Percentiles rank a stretch among this genome's conserved stretches.
Evolutionary conservation across 2,113 vertebrate genomes (phyloP).

Genomic region (Diphyllodes magnificus): DNA sequence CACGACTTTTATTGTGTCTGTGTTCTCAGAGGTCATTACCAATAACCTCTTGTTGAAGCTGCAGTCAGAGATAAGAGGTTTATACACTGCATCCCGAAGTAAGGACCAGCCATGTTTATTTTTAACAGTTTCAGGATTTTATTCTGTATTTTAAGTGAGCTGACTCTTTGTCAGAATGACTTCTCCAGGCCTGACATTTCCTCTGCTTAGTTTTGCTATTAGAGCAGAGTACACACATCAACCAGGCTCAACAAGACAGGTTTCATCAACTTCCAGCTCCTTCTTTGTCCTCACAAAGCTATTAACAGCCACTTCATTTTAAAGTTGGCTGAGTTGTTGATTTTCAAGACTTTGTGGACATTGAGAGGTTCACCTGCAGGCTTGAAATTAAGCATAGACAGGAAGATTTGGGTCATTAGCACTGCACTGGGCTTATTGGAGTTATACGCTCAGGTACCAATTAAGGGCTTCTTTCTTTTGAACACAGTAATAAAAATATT

Average conservation of each 20-base stretch:
- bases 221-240: neutral
- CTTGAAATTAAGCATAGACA: neutral
- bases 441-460: accelerated
- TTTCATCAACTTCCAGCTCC: neutral
- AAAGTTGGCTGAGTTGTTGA: neutral
- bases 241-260: neutral
- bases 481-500: neutral
- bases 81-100: neutral
- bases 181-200: neutral
- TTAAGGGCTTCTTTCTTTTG: neutral
- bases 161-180: neutral
- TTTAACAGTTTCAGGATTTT: neutral
- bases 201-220: neutral
- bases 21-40: neutral
- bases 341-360: neutral
- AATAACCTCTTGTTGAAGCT: neutral
- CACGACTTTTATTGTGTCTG: neutral
- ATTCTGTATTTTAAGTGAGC: neutral
- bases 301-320: neutral
- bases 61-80: slow-evolving; percentile 26
- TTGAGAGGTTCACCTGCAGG: neutral
- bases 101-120: neutral
- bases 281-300: neutral
- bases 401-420: neutral
- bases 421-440: neutral